These are phyloP conservation scores for Ctenodactylus gundi DNA, from an alignment of 2,113 vertebrate species.

Conservation along the genomic window DNA sequence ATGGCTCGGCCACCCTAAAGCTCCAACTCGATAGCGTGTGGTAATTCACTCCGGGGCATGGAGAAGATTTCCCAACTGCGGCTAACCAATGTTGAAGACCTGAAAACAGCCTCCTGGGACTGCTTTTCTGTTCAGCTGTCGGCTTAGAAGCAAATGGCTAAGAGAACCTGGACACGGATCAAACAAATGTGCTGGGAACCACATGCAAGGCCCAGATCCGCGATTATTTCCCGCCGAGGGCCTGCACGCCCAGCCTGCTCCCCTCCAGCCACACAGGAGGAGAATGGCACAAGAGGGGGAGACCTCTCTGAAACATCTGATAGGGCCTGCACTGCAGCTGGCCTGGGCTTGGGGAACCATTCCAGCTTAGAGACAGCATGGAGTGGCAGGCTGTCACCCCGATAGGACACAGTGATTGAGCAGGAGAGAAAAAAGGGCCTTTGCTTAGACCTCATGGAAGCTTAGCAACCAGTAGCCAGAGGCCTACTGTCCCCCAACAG, in stretches of 20 bases:
- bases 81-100: conserved; percentile 64
- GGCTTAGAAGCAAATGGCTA: conserved; percentile 63
- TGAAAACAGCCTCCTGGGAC: conserved; percentile 65
- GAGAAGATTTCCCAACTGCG: conserved; percentile 54
- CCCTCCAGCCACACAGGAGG: conserved; percentile 42
- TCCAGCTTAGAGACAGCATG: background rate
- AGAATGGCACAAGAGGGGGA: background rate
- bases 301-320: background rate
- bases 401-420: background rate
- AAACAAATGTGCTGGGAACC: conserved; percentile 49
- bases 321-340: background rate
- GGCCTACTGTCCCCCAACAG: background rate
- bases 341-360: background rate
- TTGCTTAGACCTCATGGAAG: background rate
- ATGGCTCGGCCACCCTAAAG: conserved; percentile 33
- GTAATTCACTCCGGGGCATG: conserved; percentile 35
- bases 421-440: background rate
- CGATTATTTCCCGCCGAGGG: conserved; percentile 27
- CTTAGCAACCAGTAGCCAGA: background rate
- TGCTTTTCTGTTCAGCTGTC: conserved; percentile 61
- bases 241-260: conserved; percentile 26
- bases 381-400: background rate
- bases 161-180: conserved; percentile 64
- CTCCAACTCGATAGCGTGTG: conserved; percentile 17
- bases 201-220: background rate